Conservation (phyloP, 2,888 invertebrate genomes). For the Augiades crinisus region DNA sequence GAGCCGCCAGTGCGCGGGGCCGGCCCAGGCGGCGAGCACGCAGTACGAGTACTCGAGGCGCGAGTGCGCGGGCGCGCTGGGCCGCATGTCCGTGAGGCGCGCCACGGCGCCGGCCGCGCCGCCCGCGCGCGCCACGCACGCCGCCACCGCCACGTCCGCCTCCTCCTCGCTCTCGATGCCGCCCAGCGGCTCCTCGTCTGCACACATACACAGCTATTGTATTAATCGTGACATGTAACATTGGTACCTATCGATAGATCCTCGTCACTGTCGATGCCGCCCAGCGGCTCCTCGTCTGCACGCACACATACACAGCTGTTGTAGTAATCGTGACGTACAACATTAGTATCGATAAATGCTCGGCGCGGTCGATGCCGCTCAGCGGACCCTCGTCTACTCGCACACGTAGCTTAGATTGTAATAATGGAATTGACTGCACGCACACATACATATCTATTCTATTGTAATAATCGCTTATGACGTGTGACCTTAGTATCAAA, state of each 20-base stretch:
- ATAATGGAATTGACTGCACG: no score
- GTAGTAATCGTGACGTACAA: no score
- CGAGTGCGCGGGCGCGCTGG: conserved; percentile 66
- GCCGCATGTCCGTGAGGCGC: conserved; percentile 80
- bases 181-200: conserved; percentile 69
- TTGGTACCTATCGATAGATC: no score
- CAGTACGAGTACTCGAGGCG: conserved; percentile 87
- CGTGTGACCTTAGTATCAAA: no score
- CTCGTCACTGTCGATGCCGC: conserved; percentile 69
- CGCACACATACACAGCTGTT: conserved; percentile 1
- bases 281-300: conserved; percentile 69
- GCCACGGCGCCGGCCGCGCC: conserved; percentile 32
- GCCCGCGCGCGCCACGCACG: conserved; percentile 43
- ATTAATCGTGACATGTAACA: no score
- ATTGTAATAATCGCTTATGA: no score
- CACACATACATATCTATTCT: conserved; percentile 1
- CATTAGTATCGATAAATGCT: no score
- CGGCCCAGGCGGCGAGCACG: conserved; percentile 87
- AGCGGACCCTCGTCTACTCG: conserved; percentile 71
- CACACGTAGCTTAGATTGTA: no score
- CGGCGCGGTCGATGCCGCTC: conserved; percentile 68
- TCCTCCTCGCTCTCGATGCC: conserved; percentile 72
- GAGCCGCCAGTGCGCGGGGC: conserved; percentile 91
- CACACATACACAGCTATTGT: background rate
- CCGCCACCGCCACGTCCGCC: conserved; percentile 62